Percentiles rank a stretch among this genome's conserved stretches.
Evolutionary conservation across 30 jellyfish, hydroid and myxozoan species (phyloP).

Genomic region (Aurelia sp.): DNA sequence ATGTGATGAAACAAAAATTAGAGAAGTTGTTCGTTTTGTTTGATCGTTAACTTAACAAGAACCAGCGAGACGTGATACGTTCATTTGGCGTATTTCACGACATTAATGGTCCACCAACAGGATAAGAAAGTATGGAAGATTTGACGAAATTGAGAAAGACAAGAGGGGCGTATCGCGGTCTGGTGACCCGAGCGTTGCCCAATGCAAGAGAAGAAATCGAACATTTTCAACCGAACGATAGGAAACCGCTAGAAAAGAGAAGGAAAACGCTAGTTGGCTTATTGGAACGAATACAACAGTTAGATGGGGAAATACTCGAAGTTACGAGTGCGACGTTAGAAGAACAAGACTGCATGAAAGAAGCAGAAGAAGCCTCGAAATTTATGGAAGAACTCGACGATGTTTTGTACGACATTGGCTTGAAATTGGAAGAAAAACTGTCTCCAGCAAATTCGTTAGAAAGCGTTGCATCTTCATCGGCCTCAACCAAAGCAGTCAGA

Average conservation of each 20-base stretch:
- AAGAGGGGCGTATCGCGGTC: slow-evolving; percentile 21
- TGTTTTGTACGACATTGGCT: too few species aligned
- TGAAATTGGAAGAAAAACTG: too few species aligned
- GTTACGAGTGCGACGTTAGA: not conserved
- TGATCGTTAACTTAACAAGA: too few species aligned
- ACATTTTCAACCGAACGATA: not conserved
- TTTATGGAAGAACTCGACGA: not conserved
- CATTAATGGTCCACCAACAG: too few species aligned
- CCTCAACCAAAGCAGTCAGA: not conserved
- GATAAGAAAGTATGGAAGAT: not conserved
- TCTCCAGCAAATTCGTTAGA: not conserved
- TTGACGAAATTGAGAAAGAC: slow-evolving; percentile 9
- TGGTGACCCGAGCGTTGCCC: not conserved
- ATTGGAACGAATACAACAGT: not conserved
- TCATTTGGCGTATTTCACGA: too few species aligned
- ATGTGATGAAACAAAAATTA: too few species aligned
- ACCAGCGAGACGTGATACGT: too few species aligned
- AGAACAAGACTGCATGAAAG: slow-evolving; percentile 8
- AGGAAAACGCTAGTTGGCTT: not conserved
- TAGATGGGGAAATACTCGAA: not conserved
- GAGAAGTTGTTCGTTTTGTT: too few species aligned
- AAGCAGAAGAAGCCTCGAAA: not conserved
- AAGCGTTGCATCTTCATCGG: not conserved
- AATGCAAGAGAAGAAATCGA: not conserved
- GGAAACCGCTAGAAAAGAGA: not conserved